Percentiles rank a stretch among this genome's conserved stretches.
phyloP scores from a whole-genome alignment of 2,888 invertebrate species.

The Drosophila peninsularis region DNA sequence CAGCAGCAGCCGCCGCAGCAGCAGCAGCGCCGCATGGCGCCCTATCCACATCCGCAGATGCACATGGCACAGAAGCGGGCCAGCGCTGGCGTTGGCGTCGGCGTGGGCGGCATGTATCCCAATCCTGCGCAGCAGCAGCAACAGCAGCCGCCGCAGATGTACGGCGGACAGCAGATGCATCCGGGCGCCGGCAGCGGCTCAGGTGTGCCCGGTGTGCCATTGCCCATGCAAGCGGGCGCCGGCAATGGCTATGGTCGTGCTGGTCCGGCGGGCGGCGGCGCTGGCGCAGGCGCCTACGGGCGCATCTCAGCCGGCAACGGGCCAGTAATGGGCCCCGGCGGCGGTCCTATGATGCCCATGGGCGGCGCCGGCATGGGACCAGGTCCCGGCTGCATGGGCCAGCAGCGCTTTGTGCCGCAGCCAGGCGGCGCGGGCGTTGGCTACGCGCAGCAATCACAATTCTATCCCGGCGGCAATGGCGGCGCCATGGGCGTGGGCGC shows the following conservation, averaged over 20 bases:
- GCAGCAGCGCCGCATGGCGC: conserved; percentile 89
- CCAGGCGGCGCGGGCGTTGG: conserved; percentile 78
- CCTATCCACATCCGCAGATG: conserved; percentile 94
- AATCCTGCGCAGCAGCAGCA: conserved; percentile 86
- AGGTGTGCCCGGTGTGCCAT: conserved; percentile 79
- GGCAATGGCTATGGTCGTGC: conserved; percentile 84
- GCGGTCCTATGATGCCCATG: conserved; percentile 81
- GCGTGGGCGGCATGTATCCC: conserved; percentile 80
- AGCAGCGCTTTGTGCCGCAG: conserved; percentile 81
- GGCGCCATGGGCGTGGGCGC: conserved; percentile 84
- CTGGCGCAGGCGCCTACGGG: conserved; percentile 68
- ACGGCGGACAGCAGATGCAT: conserved; percentile 82
- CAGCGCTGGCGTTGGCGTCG: conserved; percentile 55
- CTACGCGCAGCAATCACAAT: conserved; percentile 79
- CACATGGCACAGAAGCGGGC: conserved; percentile 91
- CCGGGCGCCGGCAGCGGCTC: conserved; percentile 79
- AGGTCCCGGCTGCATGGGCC: conserved; percentile 79
- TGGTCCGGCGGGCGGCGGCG: conserved; percentile 66
- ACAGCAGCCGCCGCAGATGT: conserved; percentile 81
- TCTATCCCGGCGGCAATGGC: conserved; percentile 76
- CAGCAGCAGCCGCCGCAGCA: conserved; percentile 85
- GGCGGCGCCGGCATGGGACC: conserved; percentile 68
- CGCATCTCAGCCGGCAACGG: conserved; percentile 71
- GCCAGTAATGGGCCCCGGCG: conserved; percentile 83
- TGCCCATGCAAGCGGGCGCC: conserved; percentile 84